Base-by-base conservation (phyloP, 1,140 invertebrate species). In the Aphaenogaster ashmeadi region DNA sequence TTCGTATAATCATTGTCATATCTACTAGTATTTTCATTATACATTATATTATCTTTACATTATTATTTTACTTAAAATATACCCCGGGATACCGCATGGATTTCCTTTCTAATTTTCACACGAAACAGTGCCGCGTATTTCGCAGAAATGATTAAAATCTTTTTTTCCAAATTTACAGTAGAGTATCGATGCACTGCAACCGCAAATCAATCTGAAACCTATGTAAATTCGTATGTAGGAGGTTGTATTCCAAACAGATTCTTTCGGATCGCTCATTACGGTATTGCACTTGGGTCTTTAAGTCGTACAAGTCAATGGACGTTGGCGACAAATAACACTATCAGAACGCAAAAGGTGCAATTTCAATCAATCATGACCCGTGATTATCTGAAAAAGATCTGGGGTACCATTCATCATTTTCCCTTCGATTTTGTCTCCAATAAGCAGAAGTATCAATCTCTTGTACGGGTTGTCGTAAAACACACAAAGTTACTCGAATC, bases 281-380 rank as follows among this genome's bases (percentile, higher is more conserved):
- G 41, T 38, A 56, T 74, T 74, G 33, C 71, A 38, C 9, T 27
- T 27, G 27, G 18, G 54, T 18, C 36, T 3, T 18, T 33, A 18
- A 13, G 15, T 56, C 7, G 60, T 64, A 21, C 18, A 6, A 52
- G 11, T 47, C 15, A 15, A 21, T 11, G 69, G 18, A 6, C 33
- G 69, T 72, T 33, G 52, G 36, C 36, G 72, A 75, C 11, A 75
- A 58, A 58, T 74, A 74, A 56, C n/a, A 74, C 5, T 33, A 11
- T 56, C 38, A 33, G 15, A 54, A 54, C 21, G 6, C 11, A 58
- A 13, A n/a, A n/a, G 13, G 5, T 11, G n/a, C 15, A 13, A 56
- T n/a, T 38, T 27, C 18, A 56, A 56, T 75, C 36, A 58, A 58
- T 72, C 69, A 75, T 36, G n/a, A 33, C 13, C 33, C 15, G 36